These are phyloP conservation scores for Phyllostomus hastatus DNA, from an alignment of 2,113 vertebrate species.

Conservation along the genomic window DNA sequence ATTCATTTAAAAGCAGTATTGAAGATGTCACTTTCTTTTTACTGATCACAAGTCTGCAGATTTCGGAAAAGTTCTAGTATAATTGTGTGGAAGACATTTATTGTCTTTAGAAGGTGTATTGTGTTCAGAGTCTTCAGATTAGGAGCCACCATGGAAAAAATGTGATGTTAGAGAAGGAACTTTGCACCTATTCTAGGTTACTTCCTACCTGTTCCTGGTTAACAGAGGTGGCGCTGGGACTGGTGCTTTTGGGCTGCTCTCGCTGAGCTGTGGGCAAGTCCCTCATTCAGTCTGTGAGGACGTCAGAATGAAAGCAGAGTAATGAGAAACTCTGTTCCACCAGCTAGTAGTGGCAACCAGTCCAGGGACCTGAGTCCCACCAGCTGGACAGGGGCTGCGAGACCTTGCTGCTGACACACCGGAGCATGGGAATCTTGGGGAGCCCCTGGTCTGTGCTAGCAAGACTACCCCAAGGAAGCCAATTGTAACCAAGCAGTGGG, in stretches of 20 bases:
- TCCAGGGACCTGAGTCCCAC: neutral
- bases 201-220: neutral
- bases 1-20: slow-evolving; percentile 17
- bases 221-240: neutral
- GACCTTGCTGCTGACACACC: neutral
- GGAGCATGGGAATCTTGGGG: neutral
- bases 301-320: neutral
- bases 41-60: neutral
- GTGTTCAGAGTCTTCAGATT: neutral
- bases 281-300: neutral
- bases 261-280: neutral
- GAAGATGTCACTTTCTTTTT: neutral
- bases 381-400: neutral
- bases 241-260: neutral
- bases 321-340: neutral
- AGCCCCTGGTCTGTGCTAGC: neutral
- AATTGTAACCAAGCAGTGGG: neutral
- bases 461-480: neutral
- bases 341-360: neutral
- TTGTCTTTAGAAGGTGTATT: neutral
- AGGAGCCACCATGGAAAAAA: neutral
- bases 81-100: neutral
- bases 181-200: neutral
- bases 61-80: neutral
- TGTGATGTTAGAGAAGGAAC: neutral